A percentile compares a stretch with the other conserved stretches of the same genome.
These are phyloP conservation scores for Crenuchus spilurus DNA, from an alignment of 2,797 vertebrate genomes.

Conservation along the genomic window DNA sequence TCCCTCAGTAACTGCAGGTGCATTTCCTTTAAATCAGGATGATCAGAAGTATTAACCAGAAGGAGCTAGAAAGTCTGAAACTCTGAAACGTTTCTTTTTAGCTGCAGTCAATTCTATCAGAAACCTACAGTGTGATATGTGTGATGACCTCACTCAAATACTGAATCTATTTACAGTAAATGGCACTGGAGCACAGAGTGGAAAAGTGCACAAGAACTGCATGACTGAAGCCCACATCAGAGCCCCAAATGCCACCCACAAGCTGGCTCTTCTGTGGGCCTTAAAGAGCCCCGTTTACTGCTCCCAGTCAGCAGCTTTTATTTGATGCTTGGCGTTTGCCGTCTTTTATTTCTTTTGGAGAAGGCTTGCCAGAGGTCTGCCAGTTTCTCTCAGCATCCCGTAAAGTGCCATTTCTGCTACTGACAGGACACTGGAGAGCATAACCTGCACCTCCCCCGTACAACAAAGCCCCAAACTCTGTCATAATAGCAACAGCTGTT, in stretches of 20 bases:
- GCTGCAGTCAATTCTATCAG: not conserved
- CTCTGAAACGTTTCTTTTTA: not conserved
- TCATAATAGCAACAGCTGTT: slow-evolving; percentile 14
- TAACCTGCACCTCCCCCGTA: not conserved
- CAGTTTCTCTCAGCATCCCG: slow-evolving; percentile 46
- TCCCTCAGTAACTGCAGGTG: too few species aligned
- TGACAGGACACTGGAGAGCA: not conserved
- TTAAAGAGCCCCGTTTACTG: slow-evolving; percentile 68
- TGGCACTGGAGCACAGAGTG: slow-evolving; percentile 51
- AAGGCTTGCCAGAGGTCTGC: slow-evolving; percentile 53
- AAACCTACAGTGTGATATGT: not conserved
- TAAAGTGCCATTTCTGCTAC: not conserved
- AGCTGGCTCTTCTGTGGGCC: slow-evolving; percentile 49
- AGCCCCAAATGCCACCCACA: slow-evolving; percentile 45
- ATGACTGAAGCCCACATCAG: slow-evolving; percentile 57
- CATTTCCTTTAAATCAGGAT: too few species aligned
- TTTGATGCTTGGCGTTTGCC: slow-evolving; percentile 54
- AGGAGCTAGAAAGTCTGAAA: too few species aligned
- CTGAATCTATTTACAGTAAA: slow-evolving; percentile 43
- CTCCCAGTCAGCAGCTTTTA: slow-evolving; percentile 66
- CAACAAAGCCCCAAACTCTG: not conserved
- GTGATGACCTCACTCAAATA: slow-evolving; percentile 21
- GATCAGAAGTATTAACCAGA: too few species aligned
- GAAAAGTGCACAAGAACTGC: slow-evolving; percentile 51
- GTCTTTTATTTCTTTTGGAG: slow-evolving; percentile 68